Percentiles rank a stretch among this genome's conserved stretches.
Evolutionary conservation across 53 echinoderm and acorn worm genomes (phyloP).

Genomic region (Temnopleurus reevesii): DNA sequence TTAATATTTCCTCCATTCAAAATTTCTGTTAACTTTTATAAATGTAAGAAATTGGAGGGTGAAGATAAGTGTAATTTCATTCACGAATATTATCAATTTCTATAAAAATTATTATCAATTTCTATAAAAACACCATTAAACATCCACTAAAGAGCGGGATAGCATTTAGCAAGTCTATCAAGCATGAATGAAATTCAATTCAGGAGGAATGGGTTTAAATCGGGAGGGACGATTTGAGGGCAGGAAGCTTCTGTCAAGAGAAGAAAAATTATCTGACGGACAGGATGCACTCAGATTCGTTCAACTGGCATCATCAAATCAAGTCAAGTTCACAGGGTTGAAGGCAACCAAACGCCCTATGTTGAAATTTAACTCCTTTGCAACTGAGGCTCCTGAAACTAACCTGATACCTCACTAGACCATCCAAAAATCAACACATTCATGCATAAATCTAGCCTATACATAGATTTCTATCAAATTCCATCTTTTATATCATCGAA

Average conservation of each 20-base stretch:
- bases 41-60: too few species aligned
- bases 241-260: background rate
- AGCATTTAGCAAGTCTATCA: background rate
- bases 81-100: too few species aligned
- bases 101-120: too few species aligned
- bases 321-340: conserved; percentile 22
- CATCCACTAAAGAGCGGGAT: background rate
- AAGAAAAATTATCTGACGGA: background rate
- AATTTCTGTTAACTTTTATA: too few species aligned
- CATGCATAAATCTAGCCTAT: too few species aligned
- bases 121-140: too few species aligned
- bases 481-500: too few species aligned
- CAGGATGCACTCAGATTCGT: conserved; percentile 27
- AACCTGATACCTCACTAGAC: too few species aligned
- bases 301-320: conserved; percentile 26
- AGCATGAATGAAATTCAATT: background rate
- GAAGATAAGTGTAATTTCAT: too few species aligned
- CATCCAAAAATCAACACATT: too few species aligned
- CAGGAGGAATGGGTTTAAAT: background rate
- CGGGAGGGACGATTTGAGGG: background rate
- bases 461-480: too few species aligned
- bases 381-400: background rate
- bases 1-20: too few species aligned
- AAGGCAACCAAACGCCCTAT: background rate
- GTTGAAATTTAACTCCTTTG: background rate